Percentiles rank a stretch among this genome's conserved stretches.
Evolutionary conservation across 2,113 vertebrate genomes (phyloP).

Genomic region (Eublepharis macularius): DNA sequence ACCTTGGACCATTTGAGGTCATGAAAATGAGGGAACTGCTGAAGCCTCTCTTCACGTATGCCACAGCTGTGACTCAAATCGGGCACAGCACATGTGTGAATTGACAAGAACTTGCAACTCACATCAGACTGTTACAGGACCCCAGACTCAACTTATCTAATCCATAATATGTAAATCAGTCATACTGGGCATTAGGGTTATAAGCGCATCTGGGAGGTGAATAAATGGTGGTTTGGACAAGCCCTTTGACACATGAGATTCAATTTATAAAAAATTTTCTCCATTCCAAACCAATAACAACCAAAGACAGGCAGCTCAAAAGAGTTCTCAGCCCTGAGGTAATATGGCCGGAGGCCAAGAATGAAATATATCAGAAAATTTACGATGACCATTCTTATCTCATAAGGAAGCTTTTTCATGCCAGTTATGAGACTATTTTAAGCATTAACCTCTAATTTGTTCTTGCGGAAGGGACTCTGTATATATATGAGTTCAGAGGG

Average conservation of each 20-base stretch:
- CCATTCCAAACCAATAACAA: neutral
- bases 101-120: no score
- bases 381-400: neutral
- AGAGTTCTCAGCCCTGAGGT: neutral
- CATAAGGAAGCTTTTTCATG: conserved; percentile 7
- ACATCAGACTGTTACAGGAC: no score
- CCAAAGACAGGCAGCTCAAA: neutral
- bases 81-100: no score
- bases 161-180: no score
- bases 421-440: conserved; percentile 2
- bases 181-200: no score
- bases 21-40: no score
- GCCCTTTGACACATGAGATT: neutral
- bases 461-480: neutral
- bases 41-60: no score
- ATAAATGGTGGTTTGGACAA: neutral
- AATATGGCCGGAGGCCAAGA: neutral
- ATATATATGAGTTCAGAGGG: neutral
- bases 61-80: no score
- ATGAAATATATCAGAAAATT: neutral
- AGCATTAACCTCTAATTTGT: neutral
- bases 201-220: neutral
- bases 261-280: neutral
- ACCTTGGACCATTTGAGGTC: no score
- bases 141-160: no score